These are phyloP conservation scores for Stenolophus ochropezus DNA, from an alignment of 2,888 invertebrate genomes.

Conservation along the genomic window DNA sequence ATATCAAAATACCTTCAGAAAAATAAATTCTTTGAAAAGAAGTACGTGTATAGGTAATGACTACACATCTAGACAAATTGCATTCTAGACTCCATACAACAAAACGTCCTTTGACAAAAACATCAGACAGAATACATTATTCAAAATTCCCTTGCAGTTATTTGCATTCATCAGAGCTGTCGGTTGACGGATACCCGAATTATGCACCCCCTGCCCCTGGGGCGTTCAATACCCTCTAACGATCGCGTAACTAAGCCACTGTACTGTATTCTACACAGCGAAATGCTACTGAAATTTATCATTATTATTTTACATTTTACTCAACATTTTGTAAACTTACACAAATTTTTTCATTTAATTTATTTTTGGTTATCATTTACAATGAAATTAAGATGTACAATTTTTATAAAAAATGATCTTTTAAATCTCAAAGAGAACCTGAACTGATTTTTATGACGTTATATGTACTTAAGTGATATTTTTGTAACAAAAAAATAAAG, in stretches of 20 bases:
- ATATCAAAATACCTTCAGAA: background rate
- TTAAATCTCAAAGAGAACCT: too few species aligned
- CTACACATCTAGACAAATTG: background rate
- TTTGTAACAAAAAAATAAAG: too few species aligned
- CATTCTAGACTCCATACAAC: constrained; percentile 26
- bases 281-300: too few species aligned
- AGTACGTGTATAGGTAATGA: background rate
- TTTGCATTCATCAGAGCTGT: constrained; percentile 29
- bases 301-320: too few species aligned
- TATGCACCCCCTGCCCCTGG: constrained; percentile 8
- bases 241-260: constrained; percentile 9
- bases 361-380: too few species aligned
- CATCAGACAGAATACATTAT: constrained; percentile 32
- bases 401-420: too few species aligned
- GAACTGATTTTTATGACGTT: too few species aligned
- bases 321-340: too few species aligned
- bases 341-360: too few species aligned
- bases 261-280: too few species aligned
- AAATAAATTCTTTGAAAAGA: background rate
- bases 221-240: constrained; percentile 10
- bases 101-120: constrained; percentile 34
- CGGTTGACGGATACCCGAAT: constrained; percentile 21
- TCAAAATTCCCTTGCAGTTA: constrained; percentile 26
- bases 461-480: too few species aligned
- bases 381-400: too few species aligned